Percentiles rank a stretch among this genome's conserved stretches.
Evolutionary conservation across 1,140 invertebrate genomes (phyloP).

Genomic region (Monochamus saltuarius): DNA sequence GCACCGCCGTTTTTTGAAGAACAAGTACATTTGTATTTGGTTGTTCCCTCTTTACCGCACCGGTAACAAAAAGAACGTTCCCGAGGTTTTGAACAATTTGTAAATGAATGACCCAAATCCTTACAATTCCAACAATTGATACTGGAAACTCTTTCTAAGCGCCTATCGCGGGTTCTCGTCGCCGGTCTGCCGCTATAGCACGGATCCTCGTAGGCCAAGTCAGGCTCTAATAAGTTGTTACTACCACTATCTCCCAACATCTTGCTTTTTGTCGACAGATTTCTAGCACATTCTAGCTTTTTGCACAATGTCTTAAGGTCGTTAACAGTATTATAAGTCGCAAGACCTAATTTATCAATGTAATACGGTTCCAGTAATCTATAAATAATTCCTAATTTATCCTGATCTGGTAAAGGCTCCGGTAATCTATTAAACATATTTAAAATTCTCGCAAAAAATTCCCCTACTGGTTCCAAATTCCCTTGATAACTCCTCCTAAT

Average conservation of each 20-base stretch:
- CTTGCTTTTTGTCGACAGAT: neutral
- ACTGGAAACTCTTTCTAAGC: neutral
- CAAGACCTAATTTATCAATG: constrained; percentile 10
- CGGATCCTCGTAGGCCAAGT: constrained; percentile 15
- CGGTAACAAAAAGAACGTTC: constrained; percentile 2
- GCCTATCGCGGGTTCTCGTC: neutral
- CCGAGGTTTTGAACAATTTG: neutral
- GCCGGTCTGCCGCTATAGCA: too few species aligned
- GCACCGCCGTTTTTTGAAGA: neutral
- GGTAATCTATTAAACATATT: constrained; percentile 5
- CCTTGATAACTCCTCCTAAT: neutral
- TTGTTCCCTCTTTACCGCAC: neutral
- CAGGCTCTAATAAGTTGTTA: constrained; percentile 6
- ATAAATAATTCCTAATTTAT: constrained; percentile 28
- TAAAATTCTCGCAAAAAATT: constrained; percentile 3
- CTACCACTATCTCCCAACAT: neutral
- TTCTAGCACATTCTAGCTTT: constrained; percentile 8
- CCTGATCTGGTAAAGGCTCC: neutral
- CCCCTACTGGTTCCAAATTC: neutral
- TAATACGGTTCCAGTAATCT: constrained; percentile 37
- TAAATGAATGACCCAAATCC: constrained; percentile 2
- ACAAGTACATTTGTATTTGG: neutral
- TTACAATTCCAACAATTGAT: constrained; percentile 8
- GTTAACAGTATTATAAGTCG: constrained; percentile 3
- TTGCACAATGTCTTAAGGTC: constrained; percentile 5